Percentiles rank a stretch among this genome's conserved stretches.
Conservation (phyloP, 2,797 vertebrate genomes). For the Amniataba percoides region DNA sequence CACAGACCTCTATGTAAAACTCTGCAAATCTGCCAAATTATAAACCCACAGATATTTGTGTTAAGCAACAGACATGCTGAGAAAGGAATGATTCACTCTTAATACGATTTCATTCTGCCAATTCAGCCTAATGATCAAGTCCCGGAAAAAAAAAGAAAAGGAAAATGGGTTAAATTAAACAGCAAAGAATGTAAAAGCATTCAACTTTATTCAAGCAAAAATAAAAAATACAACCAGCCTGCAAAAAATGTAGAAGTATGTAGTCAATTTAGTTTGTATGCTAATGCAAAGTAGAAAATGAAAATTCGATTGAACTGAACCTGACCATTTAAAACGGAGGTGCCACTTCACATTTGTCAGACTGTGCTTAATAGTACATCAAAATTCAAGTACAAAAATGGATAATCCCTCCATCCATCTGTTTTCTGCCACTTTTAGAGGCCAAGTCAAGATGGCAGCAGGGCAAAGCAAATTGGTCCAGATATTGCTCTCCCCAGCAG, state of each 20-base stretch:
- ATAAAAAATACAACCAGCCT: slow-evolving; percentile 9
- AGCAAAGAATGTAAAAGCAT: slow-evolving; percentile 6
- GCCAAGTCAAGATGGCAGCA: background rate
- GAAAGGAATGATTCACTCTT: slow-evolving; percentile 25
- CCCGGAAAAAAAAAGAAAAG: background rate
- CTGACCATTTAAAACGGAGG: slow-evolving; percentile 15
- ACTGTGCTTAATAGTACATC: slow-evolving; percentile 20
- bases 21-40: slow-evolving; percentile 54
- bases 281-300: slow-evolving; percentile 23
- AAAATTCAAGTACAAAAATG: slow-evolving; percentile 35
- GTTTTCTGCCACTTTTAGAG: background rate
- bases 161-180: slow-evolving; percentile 16
- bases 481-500: background rate
- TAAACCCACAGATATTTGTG: slow-evolving; percentile 55
- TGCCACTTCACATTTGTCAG: slow-evolving; percentile 19
- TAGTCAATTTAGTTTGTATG: slow-evolving; percentile 12
- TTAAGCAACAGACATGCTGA: slow-evolving; percentile 39
- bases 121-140: slow-evolving; percentile 20
- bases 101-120: slow-evolving; percentile 11
- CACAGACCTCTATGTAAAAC: background rate
- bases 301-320: slow-evolving; percentile 16
- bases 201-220: slow-evolving; percentile 16
- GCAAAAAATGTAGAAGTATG: background rate
- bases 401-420: slow-evolving; percentile 11
- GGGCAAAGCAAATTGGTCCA: background rate